Evolutionary conservation across 2,888 invertebrate species (phyloP).

Genomic region (Crioceris asparagi): DNA sequence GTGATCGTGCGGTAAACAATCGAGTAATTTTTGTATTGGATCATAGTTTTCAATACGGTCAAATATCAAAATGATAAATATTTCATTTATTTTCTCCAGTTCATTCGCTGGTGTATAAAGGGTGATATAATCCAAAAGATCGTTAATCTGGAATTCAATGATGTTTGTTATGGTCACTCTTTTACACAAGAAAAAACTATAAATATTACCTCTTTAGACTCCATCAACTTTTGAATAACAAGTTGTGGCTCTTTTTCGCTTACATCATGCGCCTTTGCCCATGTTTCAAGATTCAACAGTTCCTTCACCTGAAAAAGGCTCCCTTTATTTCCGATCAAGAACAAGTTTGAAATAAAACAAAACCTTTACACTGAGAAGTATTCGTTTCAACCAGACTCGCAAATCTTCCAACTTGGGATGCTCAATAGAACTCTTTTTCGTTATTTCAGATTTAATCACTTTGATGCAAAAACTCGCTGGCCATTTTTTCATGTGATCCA

Average conservation of each 20-base stretch:
- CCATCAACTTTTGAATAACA: slow-evolving; percentile 24
- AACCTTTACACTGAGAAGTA: background rate
- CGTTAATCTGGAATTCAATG: slow-evolving; percentile 42
- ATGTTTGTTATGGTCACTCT: background rate
- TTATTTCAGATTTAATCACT: slow-evolving; percentile 42
- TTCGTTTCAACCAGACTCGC: slow-evolving; percentile 41
- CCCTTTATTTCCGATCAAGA: no score
- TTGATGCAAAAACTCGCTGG: slow-evolving; percentile 45
- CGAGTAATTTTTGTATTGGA: slow-evolving; percentile 45
- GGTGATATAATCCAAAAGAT: slow-evolving; percentile 61
- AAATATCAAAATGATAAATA: slow-evolving; percentile 48
- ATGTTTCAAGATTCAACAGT: slow-evolving; percentile 45
- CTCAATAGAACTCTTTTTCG: slow-evolving; percentile 34
- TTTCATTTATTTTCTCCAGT: slow-evolving; percentile 40
- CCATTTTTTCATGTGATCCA: slow-evolving; percentile 47
- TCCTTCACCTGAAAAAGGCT: slow-evolving; percentile 41
- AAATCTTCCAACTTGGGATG: slow-evolving; percentile 32
- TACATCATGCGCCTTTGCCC: slow-evolving; percentile 49
- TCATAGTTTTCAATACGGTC: slow-evolving; percentile 41
- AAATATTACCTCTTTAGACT: slow-evolving; percentile 24
- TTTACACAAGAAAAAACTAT: background rate
- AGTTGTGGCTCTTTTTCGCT: slow-evolving; percentile 43
- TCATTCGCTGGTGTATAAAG: slow-evolving; percentile 49
- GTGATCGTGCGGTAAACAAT: slow-evolving; percentile 47
- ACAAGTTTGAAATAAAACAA: slow-evolving; percentile 5